These are phyloP conservation scores for Atherinosoma microstoma DNA, from an alignment of 2,797 vertebrate species.

Conservation along the genomic window DNA sequence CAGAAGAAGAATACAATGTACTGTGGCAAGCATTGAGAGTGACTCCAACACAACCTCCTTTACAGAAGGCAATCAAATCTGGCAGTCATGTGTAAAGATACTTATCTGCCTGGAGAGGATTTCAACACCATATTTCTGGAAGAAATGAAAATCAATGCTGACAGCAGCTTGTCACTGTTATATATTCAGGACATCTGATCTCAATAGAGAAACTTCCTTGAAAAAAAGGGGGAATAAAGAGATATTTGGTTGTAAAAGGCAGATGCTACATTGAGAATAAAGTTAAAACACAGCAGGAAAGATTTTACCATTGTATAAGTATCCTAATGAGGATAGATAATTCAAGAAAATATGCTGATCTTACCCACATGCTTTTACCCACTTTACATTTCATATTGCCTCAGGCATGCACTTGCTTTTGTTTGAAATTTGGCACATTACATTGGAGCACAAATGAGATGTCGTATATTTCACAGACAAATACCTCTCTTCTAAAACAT, in stretches of 20 bases:
- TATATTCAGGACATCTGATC: slow-evolving; percentile 82
- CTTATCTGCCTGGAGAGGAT: slow-evolving; percentile 86
- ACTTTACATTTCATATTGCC: slow-evolving; percentile 52
- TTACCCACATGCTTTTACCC: slow-evolving; percentile 45
- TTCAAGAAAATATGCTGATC: slow-evolving; percentile 56
- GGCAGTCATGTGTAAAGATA: slow-evolving; percentile 87
- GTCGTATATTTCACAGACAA: slow-evolving; percentile 72
- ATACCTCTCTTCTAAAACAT: slow-evolving; percentile 62
- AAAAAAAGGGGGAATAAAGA: slow-evolving; percentile 55
- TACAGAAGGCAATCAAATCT: slow-evolving; percentile 87
- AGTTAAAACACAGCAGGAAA: slow-evolving; percentile 54
- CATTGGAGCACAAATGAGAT: slow-evolving; percentile 66
- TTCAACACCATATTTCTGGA: slow-evolving; percentile 85
- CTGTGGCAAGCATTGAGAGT: slow-evolving; percentile 69
- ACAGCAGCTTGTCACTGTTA: slow-evolving; percentile 84
- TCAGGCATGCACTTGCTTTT: slow-evolving; percentile 66
- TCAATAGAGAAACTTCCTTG: slow-evolving; percentile 80
- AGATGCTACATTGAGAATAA: slow-evolving; percentile 52
- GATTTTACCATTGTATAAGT: slow-evolving; percentile 36
- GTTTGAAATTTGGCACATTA: slow-evolving; percentile 69
- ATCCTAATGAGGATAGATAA: slow-evolving; percentile 58
- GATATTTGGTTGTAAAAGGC: slow-evolving; percentile 68
- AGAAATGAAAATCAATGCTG: slow-evolving; percentile 84
- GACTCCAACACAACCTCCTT: slow-evolving; percentile 77
- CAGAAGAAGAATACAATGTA: slow-evolving; percentile 75